Base-by-base conservation (phyloP, 2,113 vertebrate genomes). In the Crotalus tigris region DNA sequence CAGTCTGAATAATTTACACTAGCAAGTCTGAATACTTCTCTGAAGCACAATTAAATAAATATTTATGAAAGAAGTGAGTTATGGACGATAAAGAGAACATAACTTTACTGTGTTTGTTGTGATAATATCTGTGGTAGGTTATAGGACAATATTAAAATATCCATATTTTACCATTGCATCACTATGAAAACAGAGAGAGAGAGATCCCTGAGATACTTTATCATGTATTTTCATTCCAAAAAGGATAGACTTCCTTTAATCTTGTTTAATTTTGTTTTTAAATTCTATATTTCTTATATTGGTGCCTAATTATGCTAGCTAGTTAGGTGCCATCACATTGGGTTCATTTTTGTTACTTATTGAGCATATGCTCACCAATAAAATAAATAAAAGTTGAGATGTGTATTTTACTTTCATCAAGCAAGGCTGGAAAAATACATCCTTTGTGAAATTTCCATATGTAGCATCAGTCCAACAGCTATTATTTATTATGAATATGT, bases 21-120 rank as follows among this genome's bases (percentile, higher is more conserved):
- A 93, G 92, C 94, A 90, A 90, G 93, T 9, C 0, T 10, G 91
- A 90, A 94, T 7, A 23, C 92, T 95, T 95, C 21, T 95, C 53
- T 94, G 44, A 94, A 94, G 5, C 91, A 2, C 13, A 94, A 49
- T 92, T 95, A 93, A 39, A 4, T 11, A 92, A 15, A 5, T 1
- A 2, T 61, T 90, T 85, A 92, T 94, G 59, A 95, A 93, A 88
- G 91, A 96, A 93, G 44, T 0, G 9, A 87, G 39, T 91, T 95
- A 89, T 3, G 92, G 88, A 95, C 93, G 92, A 93, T 4, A 81
- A 94, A 69, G 44, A 29, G 53, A 69, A 53, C 7, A 51, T 4
- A 94, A 93, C 88, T 88, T 5, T 15, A 87, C 81, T 96, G 92
- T 94, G 55, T 4, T 94, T 96, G 89, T 85, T 15, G 49, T 94